Base-by-base conservation (phyloP, 2,113 vertebrate species). In the Callionymus lyra region DNA sequence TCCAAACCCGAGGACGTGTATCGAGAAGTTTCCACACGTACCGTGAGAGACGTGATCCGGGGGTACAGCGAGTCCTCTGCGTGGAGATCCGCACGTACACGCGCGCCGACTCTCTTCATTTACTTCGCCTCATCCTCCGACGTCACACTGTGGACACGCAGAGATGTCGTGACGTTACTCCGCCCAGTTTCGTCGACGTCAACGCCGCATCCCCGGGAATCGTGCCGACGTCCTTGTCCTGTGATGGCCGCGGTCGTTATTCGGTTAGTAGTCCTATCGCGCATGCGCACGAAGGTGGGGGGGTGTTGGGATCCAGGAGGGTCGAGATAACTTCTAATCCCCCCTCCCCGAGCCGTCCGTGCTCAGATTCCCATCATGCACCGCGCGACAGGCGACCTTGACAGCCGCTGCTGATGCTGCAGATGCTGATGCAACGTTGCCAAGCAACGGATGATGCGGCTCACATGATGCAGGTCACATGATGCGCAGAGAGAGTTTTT, bases 341-440 rank as follows among this genome's bases (percentile, higher is more conserved):
- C 41, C 16, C 4, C 31, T 9, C 31, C 16, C 12, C 10, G 31
- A 1, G 32, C 1, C 18, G 12, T 5, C 12, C 33, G n/a, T 58
- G 39, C 44, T 53, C 18, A 6, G 16, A 43, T 65, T 56, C 78
- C 76, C 75, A 62, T 75, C 19, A 75, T 79, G 74, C 69, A 10
- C 53, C 47, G 43, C 72, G 50, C 39, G 9, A 8, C 21, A 4
- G 14, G 53, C 65, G 82, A 85, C 84, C 84, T 84, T 85, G 76
- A 76, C 51, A 10, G 53, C 41, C 48, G 55, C 53, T 63, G 62
- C 32, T 59, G 65, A 60, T 54, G 76, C 55, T 70, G 75, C 63
- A 32, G 78, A 59, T 68, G 64, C 50, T 77, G 71, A 74, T 58
- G 77, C 59, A 55, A 63, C 13, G 21, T 27, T 27, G 21, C 21